Conservation (phyloP, 1,140 invertebrate species). For the Eriocheir sinensis region DNA sequence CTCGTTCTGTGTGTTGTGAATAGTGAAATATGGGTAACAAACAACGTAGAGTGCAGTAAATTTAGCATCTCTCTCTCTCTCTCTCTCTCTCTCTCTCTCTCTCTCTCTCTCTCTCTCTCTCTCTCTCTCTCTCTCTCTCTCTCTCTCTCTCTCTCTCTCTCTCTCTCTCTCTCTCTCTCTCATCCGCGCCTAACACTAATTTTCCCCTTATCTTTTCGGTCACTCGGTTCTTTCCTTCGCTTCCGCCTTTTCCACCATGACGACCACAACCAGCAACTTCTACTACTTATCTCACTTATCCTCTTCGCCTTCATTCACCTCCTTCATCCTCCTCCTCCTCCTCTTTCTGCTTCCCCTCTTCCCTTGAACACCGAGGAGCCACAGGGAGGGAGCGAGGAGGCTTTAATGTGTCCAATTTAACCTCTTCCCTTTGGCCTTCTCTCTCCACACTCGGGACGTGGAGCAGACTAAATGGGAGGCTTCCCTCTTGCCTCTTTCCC, state of each 20-base stretch:
- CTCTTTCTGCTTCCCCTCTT: no score
- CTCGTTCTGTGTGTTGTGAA: no score
- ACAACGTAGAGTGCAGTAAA: no score
- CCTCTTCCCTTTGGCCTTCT: not conserved
- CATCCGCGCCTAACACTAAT: not conserved
- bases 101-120: no score
- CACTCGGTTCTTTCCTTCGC: not conserved
- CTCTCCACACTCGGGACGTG: not conserved
- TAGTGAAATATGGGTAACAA: no score
- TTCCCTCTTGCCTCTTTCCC: not conserved
- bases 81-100: no score
- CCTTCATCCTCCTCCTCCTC: not conserved
- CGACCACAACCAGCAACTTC: no score
- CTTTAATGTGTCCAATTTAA: conserved; percentile 6
- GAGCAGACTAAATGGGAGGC: not conserved
- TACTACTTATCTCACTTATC: no score
- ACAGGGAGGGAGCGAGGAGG: not conserved
- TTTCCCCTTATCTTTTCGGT: not conserved
- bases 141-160: no score
- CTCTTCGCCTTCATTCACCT: no score
- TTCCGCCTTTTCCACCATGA: not conserved
- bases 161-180: not conserved
- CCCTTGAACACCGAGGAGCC: not conserved
- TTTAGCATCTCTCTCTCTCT: no score
- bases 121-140: no score